Base-by-base conservation (phyloP, 2,797 vertebrate species). In the Anomalospiza imberbis region DNA sequence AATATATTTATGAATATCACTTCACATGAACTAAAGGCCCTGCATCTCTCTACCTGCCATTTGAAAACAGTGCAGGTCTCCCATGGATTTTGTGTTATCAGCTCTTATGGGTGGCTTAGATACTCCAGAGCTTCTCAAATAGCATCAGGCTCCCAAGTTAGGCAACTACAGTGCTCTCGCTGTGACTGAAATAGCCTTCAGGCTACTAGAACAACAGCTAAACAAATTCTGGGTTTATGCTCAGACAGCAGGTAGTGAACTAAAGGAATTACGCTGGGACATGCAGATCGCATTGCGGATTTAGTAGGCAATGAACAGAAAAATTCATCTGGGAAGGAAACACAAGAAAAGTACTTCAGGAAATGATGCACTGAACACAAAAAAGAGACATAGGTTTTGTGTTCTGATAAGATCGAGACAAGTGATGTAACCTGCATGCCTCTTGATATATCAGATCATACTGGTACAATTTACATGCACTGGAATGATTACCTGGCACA, bases 361-460 rank as follows among this genome's bases (percentile, higher is more conserved):
- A 93, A 93, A 88, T 55, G 34, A 91, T 86, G 74, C 53, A 55
- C 5, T 54, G 65, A 88, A 81, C 54, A 70, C 13, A 29, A 58
- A 72, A 73, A 40, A 65, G 34, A 85, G 38, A 85, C 31, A 91
- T 2, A 0, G 21, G 38, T 24, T 95, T 88, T 90, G 13, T 76
- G 34, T 57, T 91, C 90, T 67, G 93, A 94, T 95, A 95, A 95
- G 55, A 94, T 93, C 86, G 42, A 9, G 48, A 68, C 6, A 45
- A 67, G 57, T 85, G 86, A 91, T 94, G 71, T 77, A 95, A 91
- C 63, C 38, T 36, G 53, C 71, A 88, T 93, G 72, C 54, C 50
- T 92, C 72, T 77, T 85, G 61, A 87, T 7, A 10, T 94, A 95
- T 95, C 92, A 95, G 93, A 92, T 93, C 78, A 72, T 87, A 62